Percentiles rank a stretch among this genome's conserved stretches.
These are phyloP conservation scores for Adelphocoris suturalis DNA, from an alignment of 2,888 invertebrate genomes.

Conservation along the genomic window DNA sequence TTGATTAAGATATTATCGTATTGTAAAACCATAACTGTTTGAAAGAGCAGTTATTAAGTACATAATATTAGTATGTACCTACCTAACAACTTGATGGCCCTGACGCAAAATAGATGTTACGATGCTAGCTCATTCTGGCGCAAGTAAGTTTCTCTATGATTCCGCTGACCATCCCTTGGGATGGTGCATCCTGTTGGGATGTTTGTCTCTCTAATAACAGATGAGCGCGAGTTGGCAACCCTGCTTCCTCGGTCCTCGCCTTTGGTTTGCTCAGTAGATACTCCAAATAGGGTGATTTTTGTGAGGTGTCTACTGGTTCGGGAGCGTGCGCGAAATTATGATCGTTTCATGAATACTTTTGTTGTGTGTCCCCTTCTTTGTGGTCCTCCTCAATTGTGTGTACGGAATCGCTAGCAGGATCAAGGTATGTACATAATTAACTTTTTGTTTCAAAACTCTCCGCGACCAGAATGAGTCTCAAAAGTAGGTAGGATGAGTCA, in stretches of 20 bases:
- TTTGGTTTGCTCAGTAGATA: not conserved
- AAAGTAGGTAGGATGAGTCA: conserved; percentile 53
- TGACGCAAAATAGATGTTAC: too few species aligned
- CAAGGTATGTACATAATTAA: not conserved
- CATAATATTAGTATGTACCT: too few species aligned
- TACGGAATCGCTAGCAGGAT: not conserved
- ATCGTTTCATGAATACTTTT: not conserved
- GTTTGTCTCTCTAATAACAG: too few species aligned
- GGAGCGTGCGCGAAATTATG: conserved; percentile 42
- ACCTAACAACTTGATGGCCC: too few species aligned
- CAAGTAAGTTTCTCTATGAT: too few species aligned
- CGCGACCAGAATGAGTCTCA: not conserved
- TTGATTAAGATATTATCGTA: too few species aligned
- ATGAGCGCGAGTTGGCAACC: not conserved
- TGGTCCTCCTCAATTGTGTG: not conserved
- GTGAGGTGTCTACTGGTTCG: conserved; percentile 16
- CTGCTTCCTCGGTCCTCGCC: not conserved
- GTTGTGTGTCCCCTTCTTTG: not conserved
- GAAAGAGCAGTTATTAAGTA: too few species aligned
- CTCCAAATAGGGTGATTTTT: conserved; percentile 28
- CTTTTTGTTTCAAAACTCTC: not conserved
- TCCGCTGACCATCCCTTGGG: too few species aligned
- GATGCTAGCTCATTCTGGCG: too few species aligned
- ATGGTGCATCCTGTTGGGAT: too few species aligned
- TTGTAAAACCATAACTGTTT: too few species aligned